A percentile compares a stretch with the other conserved stretches of the same genome.
These are phyloP conservation scores for Polyommatus icarus DNA, from an alignment of 2,888 invertebrate genomes.

Conservation along the genomic window DNA sequence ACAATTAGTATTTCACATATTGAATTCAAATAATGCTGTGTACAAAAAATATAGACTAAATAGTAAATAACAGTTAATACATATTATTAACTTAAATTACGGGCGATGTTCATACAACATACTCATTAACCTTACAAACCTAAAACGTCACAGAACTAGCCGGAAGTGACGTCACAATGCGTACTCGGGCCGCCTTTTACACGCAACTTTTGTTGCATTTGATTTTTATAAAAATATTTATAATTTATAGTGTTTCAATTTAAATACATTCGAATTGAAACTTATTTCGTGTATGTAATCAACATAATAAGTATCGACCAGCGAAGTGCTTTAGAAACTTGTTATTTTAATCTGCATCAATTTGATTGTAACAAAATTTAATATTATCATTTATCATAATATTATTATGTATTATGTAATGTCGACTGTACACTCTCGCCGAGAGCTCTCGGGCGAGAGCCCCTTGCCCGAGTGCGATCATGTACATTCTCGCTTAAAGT, in stretches of 20 bases:
- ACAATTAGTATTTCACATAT: neutral
- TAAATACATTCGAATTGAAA: constrained; percentile 13
- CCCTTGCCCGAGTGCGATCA: too few species aligned
- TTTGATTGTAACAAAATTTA: constrained; percentile 13
- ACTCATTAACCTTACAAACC: constrained; percentile 37
- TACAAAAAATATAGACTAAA: constrained; percentile 26
- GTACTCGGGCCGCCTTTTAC: constrained; percentile 53
- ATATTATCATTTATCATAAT: neutral
- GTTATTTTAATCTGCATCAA: neutral
- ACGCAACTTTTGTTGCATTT: constrained; percentile 13
- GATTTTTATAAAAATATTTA: constrained; percentile 18
- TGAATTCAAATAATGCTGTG: constrained; percentile 14
- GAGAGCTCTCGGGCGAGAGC: too few species aligned
- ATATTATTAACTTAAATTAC: constrained; percentile 17
- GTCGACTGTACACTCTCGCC: too few species aligned
- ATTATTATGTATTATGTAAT: too few species aligned
- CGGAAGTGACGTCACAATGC: constrained; percentile 32
- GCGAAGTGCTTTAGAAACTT: neutral
- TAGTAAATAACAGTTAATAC: constrained; percentile 27
- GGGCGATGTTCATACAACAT: constrained; percentile 32
- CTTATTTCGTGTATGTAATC: too few species aligned
- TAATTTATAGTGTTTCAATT: constrained; percentile 1
- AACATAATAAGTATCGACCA: neutral
- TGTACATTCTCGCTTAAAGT: too few species aligned
- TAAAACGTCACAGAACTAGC: constrained; percentile 48